A percentile compares a stretch with the other conserved stretches of the same genome.
These are phyloP conservation scores for Drosophila equinoxialis DNA, from an alignment of 1,140 invertebrate species.

Conservation along the genomic window DNA sequence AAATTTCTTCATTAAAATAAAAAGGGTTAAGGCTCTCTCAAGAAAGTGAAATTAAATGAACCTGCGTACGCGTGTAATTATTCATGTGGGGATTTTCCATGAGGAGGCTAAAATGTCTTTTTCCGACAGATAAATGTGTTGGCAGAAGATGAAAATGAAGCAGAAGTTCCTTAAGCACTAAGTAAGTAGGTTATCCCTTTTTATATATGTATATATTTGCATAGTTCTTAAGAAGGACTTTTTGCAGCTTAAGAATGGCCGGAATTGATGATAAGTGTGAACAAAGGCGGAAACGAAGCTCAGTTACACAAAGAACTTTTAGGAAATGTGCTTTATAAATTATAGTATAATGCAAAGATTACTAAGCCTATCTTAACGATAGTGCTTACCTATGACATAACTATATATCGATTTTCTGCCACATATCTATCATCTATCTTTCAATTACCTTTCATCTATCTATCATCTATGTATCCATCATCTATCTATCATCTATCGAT, in stretches of 20 bases:
- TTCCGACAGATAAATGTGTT: conserved; percentile 25
- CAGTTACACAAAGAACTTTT: background rate
- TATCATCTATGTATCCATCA: no score
- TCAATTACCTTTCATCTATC: no score
- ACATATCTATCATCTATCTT: no score
- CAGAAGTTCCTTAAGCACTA: background rate
- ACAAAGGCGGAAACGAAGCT: background rate
- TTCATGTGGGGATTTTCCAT: conserved; percentile 68
- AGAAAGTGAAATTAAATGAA: conserved; percentile 75
- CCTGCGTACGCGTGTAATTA: conserved; percentile 68
- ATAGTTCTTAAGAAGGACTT: conserved; percentile 9
- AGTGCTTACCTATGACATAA: no score
- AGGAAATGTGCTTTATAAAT: no score
- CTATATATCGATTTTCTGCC: no score
- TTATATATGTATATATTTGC: conserved; percentile 9
- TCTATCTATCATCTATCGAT: no score
- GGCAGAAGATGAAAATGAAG: conserved; percentile 21
- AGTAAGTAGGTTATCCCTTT: conserved; percentile 11
- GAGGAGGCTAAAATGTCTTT: conserved; percentile 15
- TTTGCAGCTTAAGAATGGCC: background rate
- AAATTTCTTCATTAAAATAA: conserved; percentile 76
- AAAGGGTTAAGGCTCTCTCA: conserved; percentile 48
- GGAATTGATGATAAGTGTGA: background rate
- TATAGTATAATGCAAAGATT: no score
- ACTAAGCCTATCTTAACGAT: no score